phyloP scores from a whole-genome alignment of 2,888 invertebrate genomes.

The Teleogryllus oceanicus region DNA sequence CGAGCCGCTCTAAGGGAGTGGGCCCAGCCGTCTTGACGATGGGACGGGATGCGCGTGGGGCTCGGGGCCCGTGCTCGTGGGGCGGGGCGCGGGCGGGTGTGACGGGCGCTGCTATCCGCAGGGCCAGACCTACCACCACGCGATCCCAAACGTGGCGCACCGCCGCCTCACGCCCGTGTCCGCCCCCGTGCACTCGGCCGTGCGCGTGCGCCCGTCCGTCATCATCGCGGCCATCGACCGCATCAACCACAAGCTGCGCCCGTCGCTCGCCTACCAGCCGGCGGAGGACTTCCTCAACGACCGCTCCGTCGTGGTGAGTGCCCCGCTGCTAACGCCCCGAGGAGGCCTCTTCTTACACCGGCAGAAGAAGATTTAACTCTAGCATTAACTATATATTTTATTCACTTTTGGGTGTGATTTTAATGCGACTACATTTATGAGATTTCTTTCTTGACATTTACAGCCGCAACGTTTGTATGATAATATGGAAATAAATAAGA shows the following conservation, averaged over 20 bases:
- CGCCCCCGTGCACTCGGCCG: slow-evolving; percentile 53
- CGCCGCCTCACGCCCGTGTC: slow-evolving; percentile 62
- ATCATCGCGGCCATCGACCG: slow-evolving; percentile 66
- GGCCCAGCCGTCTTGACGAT: no score
- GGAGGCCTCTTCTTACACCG: no score
- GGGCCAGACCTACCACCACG: slow-evolving; percentile 49
- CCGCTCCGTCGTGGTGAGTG: slow-evolving; percentile 67
- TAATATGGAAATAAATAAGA: no score
- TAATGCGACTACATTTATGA: no score
- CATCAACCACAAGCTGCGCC: slow-evolving; percentile 63
- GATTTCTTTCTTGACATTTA: no score
- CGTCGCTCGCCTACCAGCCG: slow-evolving; percentile 60
- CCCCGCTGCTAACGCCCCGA: slow-evolving; percentile 26
- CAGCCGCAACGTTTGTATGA: no score
- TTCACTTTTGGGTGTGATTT: no score
- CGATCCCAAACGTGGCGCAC: slow-evolving; percentile 51
- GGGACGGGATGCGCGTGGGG: background rate
- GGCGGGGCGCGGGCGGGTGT: background rate
- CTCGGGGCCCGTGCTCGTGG: background rate
- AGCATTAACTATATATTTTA: no score
- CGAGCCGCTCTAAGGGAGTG: no score
- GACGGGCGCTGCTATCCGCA: slow-evolving; percentile 26
- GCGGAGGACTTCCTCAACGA: slow-evolving; percentile 76
- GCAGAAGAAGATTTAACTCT: no score
- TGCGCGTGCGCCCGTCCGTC: slow-evolving; percentile 62